Percentiles rank a stretch among this genome's conserved stretches.
Evolutionary conservation across 2,113 vertebrate species (phyloP).

Genomic region (Myodes glareolus): DNA sequence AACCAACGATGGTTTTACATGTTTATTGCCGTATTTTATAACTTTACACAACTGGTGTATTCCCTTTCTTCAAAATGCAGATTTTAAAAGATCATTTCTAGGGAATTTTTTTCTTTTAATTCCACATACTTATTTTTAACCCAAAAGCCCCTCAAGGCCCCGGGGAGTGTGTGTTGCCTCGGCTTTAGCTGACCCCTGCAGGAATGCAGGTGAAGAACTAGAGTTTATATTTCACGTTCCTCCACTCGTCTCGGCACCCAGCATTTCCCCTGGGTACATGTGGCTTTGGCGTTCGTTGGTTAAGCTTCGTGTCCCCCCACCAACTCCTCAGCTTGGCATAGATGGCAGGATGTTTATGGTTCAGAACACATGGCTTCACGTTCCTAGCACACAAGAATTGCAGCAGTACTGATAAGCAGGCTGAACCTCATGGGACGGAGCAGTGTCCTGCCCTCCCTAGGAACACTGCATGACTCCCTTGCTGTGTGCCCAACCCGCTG

Average conservation of each 20-base stretch:
- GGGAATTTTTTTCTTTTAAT: constrained; percentile 29
- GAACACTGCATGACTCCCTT: constrained; percentile 62
- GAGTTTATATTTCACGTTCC: background rate
- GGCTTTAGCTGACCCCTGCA: constrained; percentile 50
- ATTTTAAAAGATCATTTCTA: constrained; percentile 72
- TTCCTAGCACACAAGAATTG: constrained; percentile 53
- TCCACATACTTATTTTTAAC: constrained; percentile 52
- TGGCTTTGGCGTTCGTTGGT: constrained; percentile 12
- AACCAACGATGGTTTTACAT: constrained; percentile 68
- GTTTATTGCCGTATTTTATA: constrained; percentile 86
- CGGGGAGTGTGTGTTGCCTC: constrained; percentile 23
- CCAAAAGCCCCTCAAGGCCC: constrained; percentile 60
- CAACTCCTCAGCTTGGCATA: background rate
- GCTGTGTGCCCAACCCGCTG: constrained; percentile 46
- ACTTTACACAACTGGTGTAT: constrained; percentile 86
- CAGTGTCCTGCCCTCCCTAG: constrained; percentile 41
- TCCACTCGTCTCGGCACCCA: background rate
- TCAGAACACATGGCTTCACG: constrained; percentile 37
- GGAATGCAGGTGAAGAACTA: background rate
- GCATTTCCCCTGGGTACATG: constrained; percentile 35
- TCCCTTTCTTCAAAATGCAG: constrained; percentile 84
- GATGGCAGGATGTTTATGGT: constrained; percentile 54
- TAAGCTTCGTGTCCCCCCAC: constrained; percentile 44
- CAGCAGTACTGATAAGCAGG: background rate
- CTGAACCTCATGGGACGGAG: constrained; percentile 6